Evolutionary conservation across 2,113 vertebrate genomes (phyloP), one percentile per base, ranked within the genome.

Genomic region (Axis porcinus): DNA sequence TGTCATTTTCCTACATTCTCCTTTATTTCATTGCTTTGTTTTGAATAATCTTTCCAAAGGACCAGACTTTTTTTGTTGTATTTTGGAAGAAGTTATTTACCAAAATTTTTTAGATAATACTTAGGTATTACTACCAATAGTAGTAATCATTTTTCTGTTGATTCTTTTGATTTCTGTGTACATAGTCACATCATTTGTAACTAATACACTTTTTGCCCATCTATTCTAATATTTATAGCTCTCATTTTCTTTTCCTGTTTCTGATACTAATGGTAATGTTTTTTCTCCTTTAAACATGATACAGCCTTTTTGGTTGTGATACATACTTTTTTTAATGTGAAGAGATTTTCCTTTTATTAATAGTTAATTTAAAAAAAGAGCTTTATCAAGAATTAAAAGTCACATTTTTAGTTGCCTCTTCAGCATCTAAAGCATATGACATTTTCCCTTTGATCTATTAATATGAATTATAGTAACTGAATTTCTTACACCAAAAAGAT

Each of bases 351-450:
- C 11, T 83, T 89, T 94, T 36, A 62, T 17, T 84, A 89, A 30
- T 33, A 62, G 13, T 83, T 93, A 82, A 14, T 70, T 6, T 7
- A 30, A 79, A 25, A 52, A 85, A 67, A n/a, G 33, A 28, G 3
- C 94, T 91, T 91, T 89, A 36, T 94, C 62, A 94, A 57, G 14
- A 96, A 81, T 95, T 15, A 64, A 91, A 82, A 67, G 28, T 43
- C 64, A 50, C 74, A 43, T 87, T 86, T 30, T 87, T 83, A 83
- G 21, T 81, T 94, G 17, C 45, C 45, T 74, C 8, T 88, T 94
- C 13, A 64, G 60, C 50, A 85, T 64, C 43, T 95, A 79, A 64
- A 74, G 30, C 36, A 52, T 86, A 78, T 33, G 13, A 76, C 50
- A 87, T 64, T 96, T 83, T 94, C 60, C 40, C 64, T 45, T 95